phyloP scores from a whole-genome alignment of 2,113 vertebrate genomes.

The Gulo gulo region DNA sequence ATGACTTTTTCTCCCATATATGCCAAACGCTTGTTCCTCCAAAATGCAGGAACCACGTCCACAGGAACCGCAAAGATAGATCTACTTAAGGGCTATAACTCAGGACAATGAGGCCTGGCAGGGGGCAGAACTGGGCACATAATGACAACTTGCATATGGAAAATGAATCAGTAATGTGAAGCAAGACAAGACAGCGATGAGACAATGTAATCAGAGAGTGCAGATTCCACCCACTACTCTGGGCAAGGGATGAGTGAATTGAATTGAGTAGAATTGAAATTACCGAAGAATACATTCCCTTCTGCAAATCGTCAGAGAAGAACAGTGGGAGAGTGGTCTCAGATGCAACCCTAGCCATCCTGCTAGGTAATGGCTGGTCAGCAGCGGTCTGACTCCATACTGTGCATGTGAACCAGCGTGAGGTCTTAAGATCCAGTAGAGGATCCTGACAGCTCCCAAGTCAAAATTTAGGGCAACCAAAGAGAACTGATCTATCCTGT shows the following conservation, averaged over 20 bases:
- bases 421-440: not conserved
- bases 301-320: not conserved
- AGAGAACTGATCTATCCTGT: not conserved
- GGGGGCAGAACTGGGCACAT: not conserved
- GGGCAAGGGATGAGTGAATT: not conserved
- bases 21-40: not conserved
- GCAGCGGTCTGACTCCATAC: not conserved
- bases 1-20: not conserved
- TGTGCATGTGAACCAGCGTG: not conserved
- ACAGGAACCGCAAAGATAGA: not conserved
- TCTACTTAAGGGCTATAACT: not conserved
- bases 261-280: not conserved
- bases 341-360: not conserved
- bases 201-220: not conserved
- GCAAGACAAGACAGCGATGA: not conserved
- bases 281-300: not conserved
- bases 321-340: not conserved
- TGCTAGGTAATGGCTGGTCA: not conserved
- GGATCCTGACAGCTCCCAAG: not conserved
- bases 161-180: not conserved
- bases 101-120: not conserved
- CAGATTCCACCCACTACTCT: not conserved
- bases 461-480: not conserved
- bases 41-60: not conserved
- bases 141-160: not conserved